Evolutionary conservation across 2,113 vertebrate species (phyloP), one percentile per base, ranked within the genome.

Genomic region (Larimichthys polyactis): DNA sequence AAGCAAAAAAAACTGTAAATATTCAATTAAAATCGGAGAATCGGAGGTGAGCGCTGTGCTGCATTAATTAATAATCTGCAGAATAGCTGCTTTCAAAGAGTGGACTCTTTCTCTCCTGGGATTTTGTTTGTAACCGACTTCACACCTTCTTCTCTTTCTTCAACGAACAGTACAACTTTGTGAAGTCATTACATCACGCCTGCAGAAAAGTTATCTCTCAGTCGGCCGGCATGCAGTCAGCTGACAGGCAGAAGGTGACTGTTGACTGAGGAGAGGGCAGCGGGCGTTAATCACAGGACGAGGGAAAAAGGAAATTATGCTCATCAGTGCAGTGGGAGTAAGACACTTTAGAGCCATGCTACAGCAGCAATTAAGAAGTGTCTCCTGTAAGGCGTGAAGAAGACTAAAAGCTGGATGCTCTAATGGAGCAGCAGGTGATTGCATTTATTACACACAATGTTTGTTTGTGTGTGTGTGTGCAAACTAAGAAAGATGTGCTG

Each of bases 211-310:
- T 24, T 52, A 22, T 74, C 78, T 78, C 63, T 75, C 62, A 66
- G 60, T 62, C 54, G 48, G 64, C 22, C 48, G 0, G 44, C 16
- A 43, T 66, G 12, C 54, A 58, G 80, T 65, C 75, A 4, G 40
- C 70, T 72, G 71, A 81, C 80, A 71, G 71, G 52, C 49, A 29
- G 44, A 62, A 43, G 49, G 11, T 9, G 46, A 75, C n/a, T 74
- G 75, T 20, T 81, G 83, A 77, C 71, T 17, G 49, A 72, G 51
- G 59, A 76, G 60, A 87, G 81, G 76, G n/a, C 77, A 79, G 58
- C 3, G 2, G 51, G 49, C 36, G 24, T 75, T 79, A 76, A 75
- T 85, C 71, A 85, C 72, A 72, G 44, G n/a, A 55, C 5, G 67
- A 65, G 32, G 60, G 10, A 29, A 72, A 71, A 46, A n/a, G 51